A percentile compares a stretch with the other conserved stretches of the same genome.
These are phyloP conservation scores for Gobio gobio DNA, from an alignment of 2,113 vertebrate genomes.

Conservation along the genomic window DNA sequence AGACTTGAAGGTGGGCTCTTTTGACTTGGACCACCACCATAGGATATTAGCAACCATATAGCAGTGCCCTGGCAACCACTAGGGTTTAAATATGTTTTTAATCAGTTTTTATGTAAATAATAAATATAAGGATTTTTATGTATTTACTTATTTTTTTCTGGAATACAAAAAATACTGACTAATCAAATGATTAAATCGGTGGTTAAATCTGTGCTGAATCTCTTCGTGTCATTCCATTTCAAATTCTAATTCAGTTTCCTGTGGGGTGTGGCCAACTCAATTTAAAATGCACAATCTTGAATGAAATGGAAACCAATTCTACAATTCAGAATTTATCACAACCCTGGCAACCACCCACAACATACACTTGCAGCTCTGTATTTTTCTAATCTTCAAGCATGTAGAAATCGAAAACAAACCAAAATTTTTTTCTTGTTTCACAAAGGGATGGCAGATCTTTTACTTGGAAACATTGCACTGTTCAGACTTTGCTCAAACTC, in stretches of 20 bases:
- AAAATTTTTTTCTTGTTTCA: neutral
- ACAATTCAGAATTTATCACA: neutral
- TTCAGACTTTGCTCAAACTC: slow-evolving; percentile 1
- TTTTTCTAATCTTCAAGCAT: neutral
- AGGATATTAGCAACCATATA: neutral
- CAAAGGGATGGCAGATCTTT: neutral
- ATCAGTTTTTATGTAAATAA: neutral
- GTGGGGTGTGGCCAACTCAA: neutral
- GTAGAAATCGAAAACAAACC: neutral
- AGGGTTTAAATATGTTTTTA: neutral
- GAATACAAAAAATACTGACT: neutral
- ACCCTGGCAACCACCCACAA: neutral
- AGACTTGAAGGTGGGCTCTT: neutral
- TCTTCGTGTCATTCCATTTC: neutral
- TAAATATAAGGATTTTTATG: neutral
- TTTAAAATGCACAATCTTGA: neutral
- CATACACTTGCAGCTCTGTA: neutral
- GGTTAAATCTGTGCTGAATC: neutral
- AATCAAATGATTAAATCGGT: neutral
- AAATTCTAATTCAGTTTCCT: too few relatives aligned
- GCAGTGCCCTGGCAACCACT: neutral
- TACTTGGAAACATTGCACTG: neutral
- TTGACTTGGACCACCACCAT: neutral
- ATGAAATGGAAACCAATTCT: neutral
- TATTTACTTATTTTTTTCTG: neutral